Evolutionary conservation across 2,113 vertebrate genomes (phyloP), one percentile per base, ranked within the genome.

Genomic region (Perca fluviatilis): DNA sequence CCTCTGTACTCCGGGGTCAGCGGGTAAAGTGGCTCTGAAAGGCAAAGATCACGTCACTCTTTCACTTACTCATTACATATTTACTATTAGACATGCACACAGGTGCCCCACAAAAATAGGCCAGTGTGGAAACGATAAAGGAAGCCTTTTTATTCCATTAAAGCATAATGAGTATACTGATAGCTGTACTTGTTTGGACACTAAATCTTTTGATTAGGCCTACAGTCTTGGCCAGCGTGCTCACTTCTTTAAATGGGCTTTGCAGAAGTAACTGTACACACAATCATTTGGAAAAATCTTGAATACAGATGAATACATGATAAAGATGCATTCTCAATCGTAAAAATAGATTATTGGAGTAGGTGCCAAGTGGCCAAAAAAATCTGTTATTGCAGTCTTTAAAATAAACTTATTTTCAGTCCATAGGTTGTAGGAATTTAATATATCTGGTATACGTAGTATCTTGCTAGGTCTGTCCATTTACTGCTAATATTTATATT

Each of bases 21-120:
- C 23, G 75, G 74, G 86, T 25, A 86, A 86, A 91, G 87, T 91
- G 88, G 88, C 86, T 84, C 67, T 60, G 86, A 88, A 86, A 88
- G 87, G 84, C 92, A 92, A 82, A 90, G 91, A 92, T 93, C 93
- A 93, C 91, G 91, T 93, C 91, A 93, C 87, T 92, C 92, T 88
- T 77, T 82, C 77, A 80, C 83, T 83, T 75, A 68, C 62, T 89
- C 82, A 88, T 90, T 91, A 89, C 84, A 74, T 85, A 87, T 87
- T 89, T 85, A 81, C 78, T 43, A 76, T 84, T 49, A 80, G 75
- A 83, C 74, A 78, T 84, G 82, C 83, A 74, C 27, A 23, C 86
- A 87, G 90, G 84, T 88, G 88, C 75, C 83, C 62, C 25, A 18
- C 21, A 2, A 61, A 88, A 89, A 75, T 15, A 75, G 70, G 58